Percentiles rank a stretch among this genome's conserved stretches.
These are phyloP conservation scores for Sylvicola fuscatus DNA, from an alignment of 2,888 invertebrate genomes.

Conservation along the genomic window DNA sequence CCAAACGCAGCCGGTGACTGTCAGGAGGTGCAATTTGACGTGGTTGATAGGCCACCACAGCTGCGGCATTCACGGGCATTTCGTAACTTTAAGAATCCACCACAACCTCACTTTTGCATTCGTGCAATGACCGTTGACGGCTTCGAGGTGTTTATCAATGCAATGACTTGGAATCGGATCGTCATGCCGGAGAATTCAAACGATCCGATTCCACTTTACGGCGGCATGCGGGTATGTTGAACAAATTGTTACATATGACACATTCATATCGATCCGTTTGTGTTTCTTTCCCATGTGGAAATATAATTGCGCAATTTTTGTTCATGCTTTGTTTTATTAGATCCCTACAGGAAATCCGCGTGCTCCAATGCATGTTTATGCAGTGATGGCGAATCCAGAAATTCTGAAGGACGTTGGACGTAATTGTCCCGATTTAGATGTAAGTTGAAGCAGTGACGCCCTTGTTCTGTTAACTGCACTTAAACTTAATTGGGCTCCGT, in stretches of 20 bases:
- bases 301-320: slow-evolving; percentile 1
- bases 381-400: slow-evolving; percentile 53
- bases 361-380: slow-evolving; percentile 41
- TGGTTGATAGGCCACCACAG: slow-evolving; percentile 23
- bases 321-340: slow-evolving; percentile 19
- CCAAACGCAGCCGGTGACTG: too few relatives aligned
- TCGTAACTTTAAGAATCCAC: slow-evolving; percentile 49
- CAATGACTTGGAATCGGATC: slow-evolving; percentile 52
- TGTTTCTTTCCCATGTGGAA: slow-evolving; percentile 2
- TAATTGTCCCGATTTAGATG: slow-evolving; percentile 39
- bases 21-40: too few relatives aligned
- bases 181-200: slow-evolving; percentile 41
- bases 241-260: not conserved
- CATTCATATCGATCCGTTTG: not conserved
- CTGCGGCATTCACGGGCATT: slow-evolving; percentile 37
- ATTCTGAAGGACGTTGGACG: slow-evolving; percentile 46
- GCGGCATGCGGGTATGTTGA: slow-evolving; percentile 43
- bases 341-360: slow-evolving; percentile 38
- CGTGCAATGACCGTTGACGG: slow-evolving; percentile 31
- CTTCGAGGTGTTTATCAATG: slow-evolving; percentile 39
- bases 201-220: slow-evolving; percentile 46
- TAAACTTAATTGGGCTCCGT: too few relatives aligned
- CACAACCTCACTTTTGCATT: slow-evolving; percentile 57
- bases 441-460: slow-evolving; percentile 13
- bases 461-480: too few relatives aligned